A percentile compares a stretch with the other conserved stretches of the same genome.
These are phyloP conservation scores for Emydura subglobosa DNA, from an alignment of 2,113 vertebrate species.

Conservation along the genomic window DNA sequence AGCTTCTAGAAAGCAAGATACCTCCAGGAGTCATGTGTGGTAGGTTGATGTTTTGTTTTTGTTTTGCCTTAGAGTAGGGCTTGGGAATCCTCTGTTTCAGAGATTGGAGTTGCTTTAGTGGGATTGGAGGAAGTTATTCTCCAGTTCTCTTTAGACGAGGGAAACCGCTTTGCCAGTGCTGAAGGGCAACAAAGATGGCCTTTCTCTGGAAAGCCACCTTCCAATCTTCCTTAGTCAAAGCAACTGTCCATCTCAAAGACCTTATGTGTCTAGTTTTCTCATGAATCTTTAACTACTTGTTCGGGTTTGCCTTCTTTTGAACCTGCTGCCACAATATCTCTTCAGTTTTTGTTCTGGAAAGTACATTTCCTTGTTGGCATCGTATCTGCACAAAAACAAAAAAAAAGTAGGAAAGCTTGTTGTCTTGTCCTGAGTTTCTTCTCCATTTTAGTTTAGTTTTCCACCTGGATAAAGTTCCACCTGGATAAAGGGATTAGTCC, in stretches of 20 bases:
- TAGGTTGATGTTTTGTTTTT: accelerated
- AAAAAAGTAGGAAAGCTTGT: not conserved
- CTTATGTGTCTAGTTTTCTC: not conserved
- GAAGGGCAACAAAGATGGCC: accelerated
- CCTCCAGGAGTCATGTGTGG: accelerated
- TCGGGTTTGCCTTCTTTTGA: not conserved
- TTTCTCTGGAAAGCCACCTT: not conserved
- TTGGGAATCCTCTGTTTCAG: accelerated
- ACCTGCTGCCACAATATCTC: not conserved
- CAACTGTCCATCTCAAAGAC: accelerated
- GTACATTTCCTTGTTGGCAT: not conserved
- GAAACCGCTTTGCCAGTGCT: not conserved
- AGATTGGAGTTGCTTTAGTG: accelerated
- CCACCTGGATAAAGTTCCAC: not conserved
- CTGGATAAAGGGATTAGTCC: not conserved
- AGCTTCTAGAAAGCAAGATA: accelerated
- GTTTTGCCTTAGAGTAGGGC: accelerated
- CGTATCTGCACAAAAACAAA: not conserved
- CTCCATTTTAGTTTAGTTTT: not conserved
- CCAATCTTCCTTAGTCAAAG: not conserved
- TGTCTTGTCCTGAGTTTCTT: slow-evolving; percentile 4
- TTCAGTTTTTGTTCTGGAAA: not conserved
- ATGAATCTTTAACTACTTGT: not conserved
- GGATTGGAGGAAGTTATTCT: not conserved
- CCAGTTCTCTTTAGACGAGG: not conserved